Conservation (phyloP, 2,888 invertebrate species). For the Cynaeus angustus region DNA sequence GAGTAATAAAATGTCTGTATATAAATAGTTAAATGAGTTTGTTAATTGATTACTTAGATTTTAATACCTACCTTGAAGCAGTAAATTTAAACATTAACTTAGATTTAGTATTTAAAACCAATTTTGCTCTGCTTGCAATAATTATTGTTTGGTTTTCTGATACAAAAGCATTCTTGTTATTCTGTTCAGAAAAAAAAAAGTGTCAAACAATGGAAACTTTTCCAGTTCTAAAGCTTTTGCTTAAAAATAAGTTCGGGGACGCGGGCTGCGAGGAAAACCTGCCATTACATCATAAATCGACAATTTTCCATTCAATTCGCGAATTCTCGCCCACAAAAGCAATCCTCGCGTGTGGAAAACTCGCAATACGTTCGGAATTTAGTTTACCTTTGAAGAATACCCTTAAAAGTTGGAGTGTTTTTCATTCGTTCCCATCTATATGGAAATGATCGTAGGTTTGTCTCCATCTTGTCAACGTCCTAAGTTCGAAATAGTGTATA, state of each 20-base stretch:
- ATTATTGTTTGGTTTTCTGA: neutral
- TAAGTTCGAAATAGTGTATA: constrained; percentile 8
- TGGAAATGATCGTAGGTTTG: constrained; percentile 57
- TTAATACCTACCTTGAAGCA: no score
- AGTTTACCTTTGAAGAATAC: constrained; percentile 62
- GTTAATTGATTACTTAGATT: no score
- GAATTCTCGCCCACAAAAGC: constrained; percentile 63
- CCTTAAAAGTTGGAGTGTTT: constrained; percentile 59
- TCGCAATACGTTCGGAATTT: constrained; percentile 62
- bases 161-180: constrained; percentile 18
- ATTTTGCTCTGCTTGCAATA: neutral
- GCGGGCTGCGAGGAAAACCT: constrained; percentile 51
- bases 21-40: no score
- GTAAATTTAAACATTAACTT: no score
- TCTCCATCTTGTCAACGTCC: constrained; percentile 39
- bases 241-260: constrained; percentile 48
- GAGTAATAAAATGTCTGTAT: no score
- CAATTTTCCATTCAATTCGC: constrained; percentile 67
- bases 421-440: constrained; percentile 59
- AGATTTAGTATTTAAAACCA: no score
- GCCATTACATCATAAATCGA: constrained; percentile 66
- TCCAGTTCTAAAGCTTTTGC: constrained; percentile 39
- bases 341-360: constrained; percentile 62
- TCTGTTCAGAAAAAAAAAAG: constrained; percentile 4
- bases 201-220: constrained; percentile 42